phyloP scores from a whole-genome alignment of 2,797 vertebrate genomes.

The Apogon hyalosoma region DNA sequence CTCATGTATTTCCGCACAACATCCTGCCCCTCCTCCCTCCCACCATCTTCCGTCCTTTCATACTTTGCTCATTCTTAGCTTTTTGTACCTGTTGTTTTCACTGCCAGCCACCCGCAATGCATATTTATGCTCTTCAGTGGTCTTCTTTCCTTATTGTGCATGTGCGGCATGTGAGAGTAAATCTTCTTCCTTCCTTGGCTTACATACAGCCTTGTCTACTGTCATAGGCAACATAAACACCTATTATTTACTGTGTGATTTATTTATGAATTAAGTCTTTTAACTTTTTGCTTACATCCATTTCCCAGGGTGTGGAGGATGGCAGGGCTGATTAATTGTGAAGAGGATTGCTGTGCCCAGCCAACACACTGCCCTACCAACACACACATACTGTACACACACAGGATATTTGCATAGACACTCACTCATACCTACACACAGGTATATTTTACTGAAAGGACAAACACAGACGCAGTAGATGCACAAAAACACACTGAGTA shows the following conservation, averaged over 20 bases:
- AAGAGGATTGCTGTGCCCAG: slow-evolving; percentile 39
- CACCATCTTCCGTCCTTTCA: slow-evolving; percentile 1
- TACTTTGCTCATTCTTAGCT: slow-evolving; percentile 27
- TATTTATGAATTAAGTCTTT: slow-evolving; percentile 85
- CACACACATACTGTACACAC: slow-evolving; percentile 20
- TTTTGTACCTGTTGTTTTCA: slow-evolving; percentile 54
- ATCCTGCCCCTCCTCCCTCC: not conserved
- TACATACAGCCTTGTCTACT: slow-evolving; percentile 55
- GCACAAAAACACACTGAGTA: slow-evolving; percentile 17
- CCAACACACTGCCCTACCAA: slow-evolving; percentile 11
- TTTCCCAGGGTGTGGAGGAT: slow-evolving; percentile 69
- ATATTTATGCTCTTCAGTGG: slow-evolving; percentile 69
- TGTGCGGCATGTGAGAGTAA: slow-evolving; percentile 59
- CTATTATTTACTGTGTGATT: slow-evolving; percentile 78
- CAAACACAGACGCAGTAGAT: slow-evolving; percentile 18
- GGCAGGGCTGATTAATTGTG: slow-evolving; percentile 78
- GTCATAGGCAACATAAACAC: slow-evolving; percentile 70
- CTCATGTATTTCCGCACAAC: not conserved
- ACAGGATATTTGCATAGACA: slow-evolving; percentile 46
- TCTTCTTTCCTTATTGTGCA: slow-evolving; percentile 57
- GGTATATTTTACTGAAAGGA: slow-evolving; percentile 34
- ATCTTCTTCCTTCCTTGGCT: slow-evolving; percentile 53
- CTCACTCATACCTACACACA: slow-evolving; percentile 25
- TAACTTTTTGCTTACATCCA: slow-evolving; percentile 81
- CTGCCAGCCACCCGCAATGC: slow-evolving; percentile 50